These are phyloP conservation scores for Clostera curtula DNA, from an alignment of 2,888 invertebrate genomes.

Conservation along the genomic window DNA sequence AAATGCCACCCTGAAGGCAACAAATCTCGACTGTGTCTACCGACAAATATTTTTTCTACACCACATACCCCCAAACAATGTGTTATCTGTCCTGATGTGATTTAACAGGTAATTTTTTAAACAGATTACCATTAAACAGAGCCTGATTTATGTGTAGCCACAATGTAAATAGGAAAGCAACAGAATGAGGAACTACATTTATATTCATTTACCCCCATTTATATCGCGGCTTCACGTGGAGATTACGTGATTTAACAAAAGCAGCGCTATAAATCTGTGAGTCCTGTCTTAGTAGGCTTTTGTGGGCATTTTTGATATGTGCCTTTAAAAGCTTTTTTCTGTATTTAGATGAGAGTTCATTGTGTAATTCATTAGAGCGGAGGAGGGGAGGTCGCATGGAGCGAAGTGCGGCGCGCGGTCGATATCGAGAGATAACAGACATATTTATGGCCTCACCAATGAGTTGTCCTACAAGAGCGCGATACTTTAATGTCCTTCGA, in stretches of 20 bases:
- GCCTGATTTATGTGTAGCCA: conserved; percentile 57
- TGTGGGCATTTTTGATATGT: conserved; percentile 75
- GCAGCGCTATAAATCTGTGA: conserved; percentile 67
- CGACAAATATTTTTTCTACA: conserved; percentile 64
- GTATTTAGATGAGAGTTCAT: conserved; percentile 75
- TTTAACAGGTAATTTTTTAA: conserved; percentile 72
- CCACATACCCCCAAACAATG: conserved; percentile 63
- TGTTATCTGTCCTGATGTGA: conserved; percentile 72
- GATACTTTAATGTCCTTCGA: conserved; percentile 57
- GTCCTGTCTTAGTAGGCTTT: conserved; percentile 74
- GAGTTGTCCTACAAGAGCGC: conserved; percentile 58
- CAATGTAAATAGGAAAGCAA: conserved; percentile 69
- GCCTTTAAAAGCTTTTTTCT: conserved; percentile 76
- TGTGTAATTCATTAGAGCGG: conserved; percentile 74
- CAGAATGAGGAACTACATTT: conserved; percentile 73
- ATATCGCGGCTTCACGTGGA: conserved; percentile 71
- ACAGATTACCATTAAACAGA: conserved; percentile 67
- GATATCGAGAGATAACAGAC: conserved; percentile 69
- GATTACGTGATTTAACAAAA: conserved; percentile 75
- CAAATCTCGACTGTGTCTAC: conserved; percentile 53
- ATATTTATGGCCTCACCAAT: conserved; percentile 67
- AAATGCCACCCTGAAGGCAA: conserved; percentile 66
- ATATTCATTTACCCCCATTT: conserved; percentile 74
- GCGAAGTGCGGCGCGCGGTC: conserved; percentile 54
- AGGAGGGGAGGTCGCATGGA: conserved; percentile 57